phyloP scores from a whole-genome alignment of 2,797 vertebrate species.

The Syngnathus acus region DNA sequence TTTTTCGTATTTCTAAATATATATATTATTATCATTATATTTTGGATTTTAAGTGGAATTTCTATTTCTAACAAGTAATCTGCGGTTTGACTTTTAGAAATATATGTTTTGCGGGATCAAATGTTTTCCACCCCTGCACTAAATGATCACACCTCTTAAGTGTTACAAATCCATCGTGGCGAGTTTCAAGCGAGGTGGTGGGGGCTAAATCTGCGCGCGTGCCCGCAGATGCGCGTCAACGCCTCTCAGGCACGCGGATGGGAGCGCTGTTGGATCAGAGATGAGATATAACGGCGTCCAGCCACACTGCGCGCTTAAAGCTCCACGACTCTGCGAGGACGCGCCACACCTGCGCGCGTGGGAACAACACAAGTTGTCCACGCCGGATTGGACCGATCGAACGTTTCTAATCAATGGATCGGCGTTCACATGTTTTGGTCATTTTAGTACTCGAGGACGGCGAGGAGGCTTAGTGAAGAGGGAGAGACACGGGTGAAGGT shows the following conservation, averaged over 20 bases:
- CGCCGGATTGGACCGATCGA: slow-evolving; percentile 58
- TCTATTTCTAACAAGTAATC: background rate
- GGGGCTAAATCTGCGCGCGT: slow-evolving; percentile 38
- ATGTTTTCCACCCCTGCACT: background rate
- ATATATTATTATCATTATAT: too few species aligned
- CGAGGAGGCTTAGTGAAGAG: slow-evolving; percentile 32
- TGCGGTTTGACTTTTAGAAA: background rate
- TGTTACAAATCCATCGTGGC: background rate
- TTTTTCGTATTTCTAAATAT: too few species aligned
- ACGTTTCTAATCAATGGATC: slow-evolving; percentile 72
- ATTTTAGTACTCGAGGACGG: slow-evolving; percentile 61
- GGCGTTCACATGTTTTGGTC: slow-evolving; percentile 64
- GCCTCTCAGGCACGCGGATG: slow-evolving; percentile 46
- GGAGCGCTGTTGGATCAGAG: slow-evolving; percentile 69
- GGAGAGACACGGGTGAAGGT: slow-evolving; percentile 52
- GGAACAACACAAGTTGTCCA: slow-evolving; percentile 43
- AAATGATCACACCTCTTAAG: background rate
- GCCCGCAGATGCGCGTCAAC: slow-evolving; percentile 57
- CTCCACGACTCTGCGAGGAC: slow-evolving; percentile 20
- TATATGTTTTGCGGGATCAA: background rate
- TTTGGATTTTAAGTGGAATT: too few species aligned
- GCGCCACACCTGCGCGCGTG: slow-evolving; percentile 16
- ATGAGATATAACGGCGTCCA: slow-evolving; percentile 56
- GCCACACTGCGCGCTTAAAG: slow-evolving; percentile 32
- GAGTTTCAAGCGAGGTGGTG: background rate